Evolutionary conservation across 2,797 vertebrate species (phyloP).

Genomic region (Galago senegalensis): DNA sequence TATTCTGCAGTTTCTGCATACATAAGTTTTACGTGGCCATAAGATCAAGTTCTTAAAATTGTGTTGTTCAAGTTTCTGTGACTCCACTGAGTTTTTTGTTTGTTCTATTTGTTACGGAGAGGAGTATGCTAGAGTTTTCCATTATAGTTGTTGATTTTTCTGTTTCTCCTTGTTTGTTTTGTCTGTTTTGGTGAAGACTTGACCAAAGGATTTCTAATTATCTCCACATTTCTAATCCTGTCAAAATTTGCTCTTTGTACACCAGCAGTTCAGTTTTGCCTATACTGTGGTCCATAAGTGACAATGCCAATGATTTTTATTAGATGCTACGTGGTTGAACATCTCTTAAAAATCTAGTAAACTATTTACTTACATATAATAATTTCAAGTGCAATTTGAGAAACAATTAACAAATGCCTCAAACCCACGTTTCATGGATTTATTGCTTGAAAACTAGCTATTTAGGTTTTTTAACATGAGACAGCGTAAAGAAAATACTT

Average conservation of each 20-base stretch:
- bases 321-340: neutral
- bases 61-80: neutral
- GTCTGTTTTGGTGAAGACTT: neutral
- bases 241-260: neutral
- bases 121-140: neutral
- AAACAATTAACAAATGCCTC: neutral
- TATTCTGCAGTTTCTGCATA: neutral
- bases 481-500: neutral
- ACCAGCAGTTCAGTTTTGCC: neutral
- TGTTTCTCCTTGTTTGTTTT: neutral
- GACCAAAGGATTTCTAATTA: neutral
- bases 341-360: neutral
- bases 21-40: neutral
- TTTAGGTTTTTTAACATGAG: neutral
- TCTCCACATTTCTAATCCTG: neutral
- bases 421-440: neutral
- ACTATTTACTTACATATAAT: neutral
- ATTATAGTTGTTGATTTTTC: neutral
- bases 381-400: neutral
- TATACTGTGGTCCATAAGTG: neutral
- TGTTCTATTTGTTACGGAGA: neutral
- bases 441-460: slow-evolving; percentile 29
- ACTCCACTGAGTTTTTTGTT: neutral
- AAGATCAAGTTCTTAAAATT: neutral
- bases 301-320: neutral